Evolutionary conservation across 2,888 invertebrate species (phyloP).

Genomic region (Leptinotarsa haldemani): DNA sequence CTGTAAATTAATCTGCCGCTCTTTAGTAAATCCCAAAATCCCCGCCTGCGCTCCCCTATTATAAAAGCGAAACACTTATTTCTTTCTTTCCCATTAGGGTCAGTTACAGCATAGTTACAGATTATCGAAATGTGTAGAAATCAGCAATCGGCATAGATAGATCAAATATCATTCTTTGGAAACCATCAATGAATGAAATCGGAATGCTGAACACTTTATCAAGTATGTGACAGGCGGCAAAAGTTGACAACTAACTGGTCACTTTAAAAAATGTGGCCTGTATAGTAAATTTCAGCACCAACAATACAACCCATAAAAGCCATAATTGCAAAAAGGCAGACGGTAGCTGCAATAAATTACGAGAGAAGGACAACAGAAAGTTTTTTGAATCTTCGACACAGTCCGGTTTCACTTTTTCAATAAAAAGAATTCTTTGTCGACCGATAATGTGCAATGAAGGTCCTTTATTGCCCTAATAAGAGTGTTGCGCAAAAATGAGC

Average conservation of each 20-base stretch:
- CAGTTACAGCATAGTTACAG: background rate
- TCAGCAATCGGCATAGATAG: background rate
- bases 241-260: constrained; percentile 35
- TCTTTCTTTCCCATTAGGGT: background rate
- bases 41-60: too few species aligned
- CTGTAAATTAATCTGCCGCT: too few species aligned
- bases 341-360: constrained; percentile 49
- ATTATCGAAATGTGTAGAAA: background rate
- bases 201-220: constrained; percentile 35
- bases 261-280: constrained; percentile 44
- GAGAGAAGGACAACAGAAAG: constrained; percentile 29
- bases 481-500: constrained; percentile 47
- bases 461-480: constrained; percentile 47
- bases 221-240: constrained; percentile 36
- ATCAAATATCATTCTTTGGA: background rate
- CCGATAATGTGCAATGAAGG: constrained; percentile 47
- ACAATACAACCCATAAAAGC: constrained; percentile 49
- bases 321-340: constrained; percentile 50
- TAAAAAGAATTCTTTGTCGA: constrained; percentile 40
- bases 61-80: too few species aligned
- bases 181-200: constrained; percentile 32
- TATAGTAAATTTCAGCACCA: constrained; percentile 39
- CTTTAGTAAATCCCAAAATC: too few species aligned
- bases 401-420: constrained; percentile 46
- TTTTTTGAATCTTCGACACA: constrained; percentile 40